phyloP scores from a whole-genome alignment of 2,797 vertebrate species.

The Glyptemys insculpta region DNA sequence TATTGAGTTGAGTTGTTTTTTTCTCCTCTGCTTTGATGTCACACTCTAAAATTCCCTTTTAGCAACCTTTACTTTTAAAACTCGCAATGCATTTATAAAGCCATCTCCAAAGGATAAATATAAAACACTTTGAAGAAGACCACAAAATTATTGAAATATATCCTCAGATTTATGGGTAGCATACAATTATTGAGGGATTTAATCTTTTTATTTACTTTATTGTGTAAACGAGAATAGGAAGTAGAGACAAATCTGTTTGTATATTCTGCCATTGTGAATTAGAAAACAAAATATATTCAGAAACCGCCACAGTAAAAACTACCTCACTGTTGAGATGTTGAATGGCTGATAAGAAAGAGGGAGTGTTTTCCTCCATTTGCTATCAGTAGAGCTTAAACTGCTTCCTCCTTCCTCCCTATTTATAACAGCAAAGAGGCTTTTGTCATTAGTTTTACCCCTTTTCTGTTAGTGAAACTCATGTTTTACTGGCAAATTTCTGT shows the following conservation, averaged over 20 bases:
- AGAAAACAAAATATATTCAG: background rate
- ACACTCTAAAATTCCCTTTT: background rate
- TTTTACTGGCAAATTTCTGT: background rate
- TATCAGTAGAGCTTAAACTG: background rate
- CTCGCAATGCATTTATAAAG: background rate
- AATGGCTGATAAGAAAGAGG: background rate
- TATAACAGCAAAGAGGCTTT: accelerated
- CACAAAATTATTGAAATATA: background rate
- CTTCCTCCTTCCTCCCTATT: background rate
- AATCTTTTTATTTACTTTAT: slow-evolving; percentile 34
- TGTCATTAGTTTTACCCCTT: no score
- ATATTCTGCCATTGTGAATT: slow-evolving; percentile 2
- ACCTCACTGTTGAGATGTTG: background rate
- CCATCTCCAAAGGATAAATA: slow-evolving; percentile 21
- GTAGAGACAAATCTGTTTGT: slow-evolving; percentile 12
- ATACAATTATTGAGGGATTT: background rate
- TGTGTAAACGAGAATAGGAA: slow-evolving; percentile 33
- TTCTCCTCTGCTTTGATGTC: background rate
- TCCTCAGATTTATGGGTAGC: slow-evolving; percentile 12
- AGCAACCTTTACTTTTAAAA: background rate
- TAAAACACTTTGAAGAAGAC: background rate
- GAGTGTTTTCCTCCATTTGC: background rate
- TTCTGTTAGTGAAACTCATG: background rate
- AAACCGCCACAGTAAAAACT: background rate
- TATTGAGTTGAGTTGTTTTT: background rate